Conservation (phyloP, 2,797 vertebrate species). For the Chanos chanos region DNA sequence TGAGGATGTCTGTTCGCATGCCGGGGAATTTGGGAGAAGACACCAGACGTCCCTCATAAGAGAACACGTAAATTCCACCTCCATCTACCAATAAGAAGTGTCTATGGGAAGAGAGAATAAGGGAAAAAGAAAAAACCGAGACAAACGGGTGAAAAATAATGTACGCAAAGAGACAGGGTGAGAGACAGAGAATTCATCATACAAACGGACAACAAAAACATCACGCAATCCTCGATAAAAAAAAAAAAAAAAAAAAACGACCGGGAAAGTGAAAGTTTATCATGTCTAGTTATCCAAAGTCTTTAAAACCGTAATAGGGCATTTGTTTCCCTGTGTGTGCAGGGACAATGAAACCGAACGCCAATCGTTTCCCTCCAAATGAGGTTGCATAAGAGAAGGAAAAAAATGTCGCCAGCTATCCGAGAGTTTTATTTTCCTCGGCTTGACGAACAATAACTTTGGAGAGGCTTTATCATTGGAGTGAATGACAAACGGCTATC, state of each 20-base stretch:
- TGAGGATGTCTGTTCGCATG: constrained; percentile 88
- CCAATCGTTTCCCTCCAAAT: constrained; percentile 17
- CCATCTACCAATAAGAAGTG: constrained; percentile 93
- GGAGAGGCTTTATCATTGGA: constrained; percentile 32
- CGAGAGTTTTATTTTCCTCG: constrained; percentile 25
- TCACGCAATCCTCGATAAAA: constrained; percentile 8
- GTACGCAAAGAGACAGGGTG: neutral
- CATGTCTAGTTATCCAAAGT: constrained; percentile 9
- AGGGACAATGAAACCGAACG: constrained; percentile 25
- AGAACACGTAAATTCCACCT: constrained; percentile 87
- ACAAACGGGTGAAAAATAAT: too few relatives aligned
- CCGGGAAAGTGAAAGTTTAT: constrained; percentile 17
- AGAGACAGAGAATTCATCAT: neutral
- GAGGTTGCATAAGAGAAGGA: constrained; percentile 28
- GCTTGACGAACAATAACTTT: constrained; percentile 36
- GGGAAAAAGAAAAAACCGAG: neutral
- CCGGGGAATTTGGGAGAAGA: constrained; percentile 88
- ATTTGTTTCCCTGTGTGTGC: constrained; percentile 11
- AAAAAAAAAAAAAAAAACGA: constrained; percentile 26
- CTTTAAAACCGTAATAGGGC: constrained; percentile 12
- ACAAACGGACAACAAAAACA: too few relatives aligned
- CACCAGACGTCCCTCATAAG: constrained; percentile 90
- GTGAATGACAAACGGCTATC: constrained; percentile 38
- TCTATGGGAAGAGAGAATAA: constrained; percentile 56
- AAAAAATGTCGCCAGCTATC: neutral